These are phyloP conservation scores for Strongylocentrotus purpuratus DNA, from an alignment of 35 echinoderm and acorn worm genomes.

Conservation along the genomic window DNA sequence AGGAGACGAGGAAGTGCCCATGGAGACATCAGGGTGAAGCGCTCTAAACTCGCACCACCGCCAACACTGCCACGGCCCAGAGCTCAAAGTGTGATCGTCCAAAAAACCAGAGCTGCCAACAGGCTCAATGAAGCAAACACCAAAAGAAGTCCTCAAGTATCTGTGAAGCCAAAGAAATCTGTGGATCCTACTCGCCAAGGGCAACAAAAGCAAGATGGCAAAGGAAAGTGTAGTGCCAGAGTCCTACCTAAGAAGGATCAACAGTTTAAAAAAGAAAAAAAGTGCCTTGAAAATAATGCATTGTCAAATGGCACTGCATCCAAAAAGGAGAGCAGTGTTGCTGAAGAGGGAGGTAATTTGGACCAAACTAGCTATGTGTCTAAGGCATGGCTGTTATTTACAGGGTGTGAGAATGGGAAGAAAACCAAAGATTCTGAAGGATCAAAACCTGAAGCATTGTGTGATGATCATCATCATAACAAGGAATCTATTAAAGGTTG, in stretches of 20 bases:
- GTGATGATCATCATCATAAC: background rate
- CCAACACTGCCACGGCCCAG: conserved; percentile 41
- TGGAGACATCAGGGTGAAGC: conserved; percentile 10
- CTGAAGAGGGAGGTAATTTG: background rate
- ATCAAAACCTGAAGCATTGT: background rate
- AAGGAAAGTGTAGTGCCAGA: background rate
- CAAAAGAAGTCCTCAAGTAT: conserved; percentile 24
- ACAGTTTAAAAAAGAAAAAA: background rate
- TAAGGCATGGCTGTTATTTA: conserved; percentile 7
- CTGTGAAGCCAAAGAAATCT: background rate
- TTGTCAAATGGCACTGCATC: background rate
- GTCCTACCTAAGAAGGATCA: background rate
- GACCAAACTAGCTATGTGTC: conserved; percentile 43
- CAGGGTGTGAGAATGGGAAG: background rate
- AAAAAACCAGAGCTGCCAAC: background rate
- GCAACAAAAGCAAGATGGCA: background rate
- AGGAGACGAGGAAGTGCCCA: conserved; percentile 43
- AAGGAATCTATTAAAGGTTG: background rate
- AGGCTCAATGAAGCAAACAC: background rate
- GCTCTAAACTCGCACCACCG: conserved; percentile 1
- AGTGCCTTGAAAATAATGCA: conserved; percentile 29
- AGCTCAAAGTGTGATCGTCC: conserved; percentile 35
- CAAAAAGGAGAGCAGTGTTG: background rate
- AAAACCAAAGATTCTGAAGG: background rate
- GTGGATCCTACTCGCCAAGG: background rate